Evolutionary conservation across 2,888 invertebrate species (phyloP).

Genomic region (Drosophila kambysellisi): DNA sequence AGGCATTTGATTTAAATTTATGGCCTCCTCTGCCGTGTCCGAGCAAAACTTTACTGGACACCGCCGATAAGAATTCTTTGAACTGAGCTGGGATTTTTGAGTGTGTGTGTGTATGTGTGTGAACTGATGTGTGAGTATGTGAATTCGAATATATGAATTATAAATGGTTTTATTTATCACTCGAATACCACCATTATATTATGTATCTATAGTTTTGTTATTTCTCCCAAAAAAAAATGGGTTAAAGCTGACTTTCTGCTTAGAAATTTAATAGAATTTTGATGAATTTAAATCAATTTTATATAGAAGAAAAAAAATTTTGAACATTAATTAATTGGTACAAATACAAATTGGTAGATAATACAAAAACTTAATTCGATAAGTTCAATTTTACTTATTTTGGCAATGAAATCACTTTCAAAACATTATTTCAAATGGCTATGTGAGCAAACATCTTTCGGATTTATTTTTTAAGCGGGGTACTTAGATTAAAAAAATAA

Average conservation of each 20-base stretch:
- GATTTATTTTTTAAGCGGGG: too few species aligned
- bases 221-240: not conserved
- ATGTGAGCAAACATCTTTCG: not conserved
- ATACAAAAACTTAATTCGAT: not conserved
- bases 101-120: not conserved
- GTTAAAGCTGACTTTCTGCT: not conserved
- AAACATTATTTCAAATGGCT: not conserved
- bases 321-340: not conserved
- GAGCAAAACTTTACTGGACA: conserved; percentile 41
- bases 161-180: not conserved
- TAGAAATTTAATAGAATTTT: not conserved
- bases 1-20: conserved; percentile 73
- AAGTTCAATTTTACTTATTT: not conserved
- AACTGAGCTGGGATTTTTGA: not conserved
- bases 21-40: conserved; percentile 62
- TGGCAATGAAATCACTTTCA: not conserved
- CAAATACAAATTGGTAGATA: not conserved
- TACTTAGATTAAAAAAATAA: not conserved
- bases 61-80: conserved; percentile 17
- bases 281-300: too few species aligned
- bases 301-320: not conserved
- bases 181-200: not conserved
- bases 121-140: not conserved
- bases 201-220: not conserved
- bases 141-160: not conserved